Conservation (phyloP, 2,797 vertebrate genomes). For the Labeo calbasu region DNA sequence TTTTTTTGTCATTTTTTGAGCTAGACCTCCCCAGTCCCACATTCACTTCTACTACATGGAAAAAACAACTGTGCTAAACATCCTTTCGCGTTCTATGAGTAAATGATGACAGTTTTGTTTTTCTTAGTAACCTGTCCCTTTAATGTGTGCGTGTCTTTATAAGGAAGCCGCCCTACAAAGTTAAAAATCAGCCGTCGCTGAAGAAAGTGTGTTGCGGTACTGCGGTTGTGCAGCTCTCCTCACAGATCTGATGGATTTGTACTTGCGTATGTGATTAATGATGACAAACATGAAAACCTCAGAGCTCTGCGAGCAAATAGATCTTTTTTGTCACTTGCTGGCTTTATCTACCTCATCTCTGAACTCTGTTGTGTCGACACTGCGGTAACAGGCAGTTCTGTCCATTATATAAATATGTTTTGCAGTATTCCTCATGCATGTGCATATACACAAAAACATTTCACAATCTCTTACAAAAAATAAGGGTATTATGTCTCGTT, state of each 20-base stretch:
- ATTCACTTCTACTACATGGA: neutral
- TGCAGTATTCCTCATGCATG: conserved; percentile 38
- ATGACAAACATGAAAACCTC: conserved; percentile 68
- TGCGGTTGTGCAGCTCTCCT: conserved; percentile 50
- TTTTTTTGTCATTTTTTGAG: neutral
- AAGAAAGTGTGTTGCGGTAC: conserved; percentile 37
- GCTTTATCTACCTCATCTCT: conserved; percentile 68
- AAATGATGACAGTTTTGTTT: neutral
- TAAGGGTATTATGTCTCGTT: neutral
- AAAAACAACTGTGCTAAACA: neutral
- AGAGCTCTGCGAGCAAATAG: conserved; percentile 46
- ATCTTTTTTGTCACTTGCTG: conserved; percentile 68
- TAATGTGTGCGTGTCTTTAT: neutral
- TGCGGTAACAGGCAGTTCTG: conserved; percentile 57
- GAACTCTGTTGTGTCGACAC: conserved; percentile 49
- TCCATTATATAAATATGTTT: conserved; percentile 51
- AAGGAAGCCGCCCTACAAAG: conserved; percentile 4
- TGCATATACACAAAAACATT: neutral
- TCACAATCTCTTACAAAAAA: neutral
- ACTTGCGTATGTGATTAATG: conserved; percentile 59
- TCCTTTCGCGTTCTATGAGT: neutral
- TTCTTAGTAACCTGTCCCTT: neutral
- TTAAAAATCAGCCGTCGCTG: conserved; percentile 45
- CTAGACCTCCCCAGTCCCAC: neutral
- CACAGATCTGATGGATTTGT: conserved; percentile 35